Percentiles rank a stretch among this genome's conserved stretches.
These are phyloP conservation scores for Potamilus streckersoni DNA, from an alignment of 1,140 invertebrate species.

Conservation along the genomic window DNA sequence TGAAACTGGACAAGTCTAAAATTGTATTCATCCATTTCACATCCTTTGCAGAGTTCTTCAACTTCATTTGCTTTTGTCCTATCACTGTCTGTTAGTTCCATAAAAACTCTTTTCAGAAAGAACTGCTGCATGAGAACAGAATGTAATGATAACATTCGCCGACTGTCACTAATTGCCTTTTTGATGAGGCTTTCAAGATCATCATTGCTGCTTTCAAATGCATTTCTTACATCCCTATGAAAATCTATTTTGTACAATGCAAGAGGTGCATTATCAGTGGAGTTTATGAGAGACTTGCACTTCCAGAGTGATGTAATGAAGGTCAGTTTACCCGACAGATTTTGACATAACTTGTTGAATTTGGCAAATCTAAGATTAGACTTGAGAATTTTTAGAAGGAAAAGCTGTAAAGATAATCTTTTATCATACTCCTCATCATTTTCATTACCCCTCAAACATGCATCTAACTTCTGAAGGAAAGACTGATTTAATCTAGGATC, in stretches of 20 bases:
- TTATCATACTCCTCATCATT: neutral
- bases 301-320: constrained; percentile 6
- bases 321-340: neutral
- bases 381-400: constrained; percentile 12
- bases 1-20: no score
- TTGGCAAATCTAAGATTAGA: neutral
- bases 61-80: no score
- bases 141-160: no score
- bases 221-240: neutral
- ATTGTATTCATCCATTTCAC: no score
- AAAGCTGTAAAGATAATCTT: neutral
- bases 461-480: neutral
- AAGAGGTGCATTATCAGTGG: constrained; percentile 4
- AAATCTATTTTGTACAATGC: neutral
- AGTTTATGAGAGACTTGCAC: neutral
- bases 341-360: constrained; percentile 2
- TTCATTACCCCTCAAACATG: neutral
- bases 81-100: no score
- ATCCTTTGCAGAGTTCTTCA: no score
- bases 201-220: neutral
- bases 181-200: neutral
- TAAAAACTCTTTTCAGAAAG: no score
- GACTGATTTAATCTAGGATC: neutral
- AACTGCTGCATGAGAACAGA: no score
- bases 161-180: no score